Evolutionary conservation across 2,797 vertebrate genomes (phyloP).

Genomic region (Myotis myotis): DNA sequence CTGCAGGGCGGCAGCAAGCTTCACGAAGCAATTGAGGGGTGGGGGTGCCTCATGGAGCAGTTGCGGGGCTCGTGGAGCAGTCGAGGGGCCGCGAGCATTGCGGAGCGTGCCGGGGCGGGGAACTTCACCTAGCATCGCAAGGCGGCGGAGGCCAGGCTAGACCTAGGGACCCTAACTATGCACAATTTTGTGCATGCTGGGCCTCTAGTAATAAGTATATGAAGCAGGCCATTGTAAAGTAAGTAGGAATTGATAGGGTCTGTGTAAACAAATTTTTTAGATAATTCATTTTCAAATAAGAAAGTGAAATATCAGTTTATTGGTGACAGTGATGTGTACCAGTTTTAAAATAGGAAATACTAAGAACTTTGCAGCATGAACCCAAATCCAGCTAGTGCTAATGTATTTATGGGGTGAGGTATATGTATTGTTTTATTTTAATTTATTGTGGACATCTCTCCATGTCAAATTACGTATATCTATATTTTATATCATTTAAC

Average conservation of each 20-base stretch:
- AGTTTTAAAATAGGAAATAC: constrained; percentile 27
- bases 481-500: neutral
- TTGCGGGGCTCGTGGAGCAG: too few species aligned
- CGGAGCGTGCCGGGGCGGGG: too few species aligned
- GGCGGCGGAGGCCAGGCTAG: too few species aligned
- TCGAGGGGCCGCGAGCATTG: too few species aligned
- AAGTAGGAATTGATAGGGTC: neutral
- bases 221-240: neutral
- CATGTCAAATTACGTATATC: neutral
- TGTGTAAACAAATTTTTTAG: neutral
- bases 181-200: too few species aligned
- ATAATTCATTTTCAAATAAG: constrained; percentile 1
- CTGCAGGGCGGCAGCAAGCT: too few species aligned
- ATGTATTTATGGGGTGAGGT: neutral
- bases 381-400: neutral
- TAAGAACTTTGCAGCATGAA: neutral
- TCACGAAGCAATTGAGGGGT: too few species aligned
- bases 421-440: neutral
- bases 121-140: too few species aligned
- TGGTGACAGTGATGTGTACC: neutral
- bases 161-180: too few species aligned
- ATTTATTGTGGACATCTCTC: neutral
- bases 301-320: neutral
- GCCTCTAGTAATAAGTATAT: neutral
- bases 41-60: too few species aligned